Evolutionary conservation across 2,888 invertebrate genomes (phyloP).

Genomic region (Polyploca ridens): DNA sequence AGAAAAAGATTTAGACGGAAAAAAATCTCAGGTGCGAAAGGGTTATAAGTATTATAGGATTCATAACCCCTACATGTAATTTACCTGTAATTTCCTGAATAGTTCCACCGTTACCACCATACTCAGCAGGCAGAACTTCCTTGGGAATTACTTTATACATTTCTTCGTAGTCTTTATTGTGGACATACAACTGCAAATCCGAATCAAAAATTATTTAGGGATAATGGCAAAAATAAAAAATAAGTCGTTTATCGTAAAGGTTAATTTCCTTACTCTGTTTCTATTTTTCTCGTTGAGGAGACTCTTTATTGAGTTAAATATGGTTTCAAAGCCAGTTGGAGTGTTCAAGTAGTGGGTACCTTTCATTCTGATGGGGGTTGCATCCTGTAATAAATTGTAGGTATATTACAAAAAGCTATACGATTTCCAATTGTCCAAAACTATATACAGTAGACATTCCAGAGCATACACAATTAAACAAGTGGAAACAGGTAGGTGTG

Average conservation of each 20-base stretch:
- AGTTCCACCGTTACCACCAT: constrained; percentile 86
- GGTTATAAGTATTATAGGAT: background rate
- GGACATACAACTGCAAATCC: constrained; percentile 77
- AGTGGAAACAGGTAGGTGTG: no score
- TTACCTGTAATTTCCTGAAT: constrained; percentile 71
- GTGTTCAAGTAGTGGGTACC: constrained; percentile 84
- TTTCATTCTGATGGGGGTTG: constrained; percentile 84
- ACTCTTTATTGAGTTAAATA: constrained; percentile 79
- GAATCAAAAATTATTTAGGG: constrained; percentile 32
- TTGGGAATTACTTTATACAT: constrained; percentile 84
- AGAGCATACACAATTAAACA: no score
- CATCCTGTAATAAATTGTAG: constrained; percentile 70
- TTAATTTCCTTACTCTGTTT: constrained; percentile 72
- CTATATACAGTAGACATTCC: no score
- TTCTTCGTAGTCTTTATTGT: constrained; percentile 81
- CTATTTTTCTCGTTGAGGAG: constrained; percentile 85
- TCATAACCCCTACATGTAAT: no score
- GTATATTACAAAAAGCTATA: no score
- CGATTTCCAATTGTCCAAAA: no score
- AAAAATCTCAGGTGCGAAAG: no score
- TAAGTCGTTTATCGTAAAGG: background rate
- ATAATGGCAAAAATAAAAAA: background rate
- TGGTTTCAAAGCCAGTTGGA: constrained; percentile 81
- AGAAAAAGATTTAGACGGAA: no score
- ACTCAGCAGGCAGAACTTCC: constrained; percentile 85